Evolutionary conservation across 2,113 vertebrate genomes (phyloP), one percentile per base, ranked within the genome.

Genomic region (Nyctereutes procyonoides): DNA sequence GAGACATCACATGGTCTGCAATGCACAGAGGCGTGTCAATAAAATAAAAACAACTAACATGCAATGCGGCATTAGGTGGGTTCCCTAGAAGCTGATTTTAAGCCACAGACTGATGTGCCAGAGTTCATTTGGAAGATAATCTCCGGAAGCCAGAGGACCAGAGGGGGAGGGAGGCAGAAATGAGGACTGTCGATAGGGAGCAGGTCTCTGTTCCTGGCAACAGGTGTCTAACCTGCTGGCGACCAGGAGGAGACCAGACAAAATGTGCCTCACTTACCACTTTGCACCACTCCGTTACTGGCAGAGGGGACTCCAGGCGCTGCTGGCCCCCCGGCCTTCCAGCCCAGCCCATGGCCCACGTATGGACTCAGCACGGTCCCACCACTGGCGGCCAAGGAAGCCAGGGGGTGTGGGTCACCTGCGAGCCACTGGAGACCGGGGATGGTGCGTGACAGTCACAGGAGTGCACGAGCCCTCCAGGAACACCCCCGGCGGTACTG

Each of bases 401-500:
- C 48, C 60, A 30, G 71, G 32, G 32, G 30, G 11, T 17, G 3
- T 2, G 0, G 13, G 73, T 19, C 20, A 56, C 56, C 28, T 1
- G 6, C 3, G 58, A 69, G 79, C 85, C 15, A 3, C 3, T 26
- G 4, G 15, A 77, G 80, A 30, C 24, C 19, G 65, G 19, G 10
- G 30, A 14, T 93, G 9, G 3, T 30, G 51, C 8, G 3, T 15
- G n/a, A 71, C 0, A 9, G 62, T 56, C 67, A 55, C 17, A 1
- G 14, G 12, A 43, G 20, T 3, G 15, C 22, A 14, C 17, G 67
- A 32, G 8, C 43, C 19, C 0, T 0, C 14, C 17, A 9, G 20
- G 30, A 51, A 67, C 35, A 4, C 5, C 63, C 13, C n/a, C 38
- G 9, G 51, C n/a, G 65, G 12, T 51, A 24, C 2, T 28, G 14